Percentiles rank a stretch among this genome's conserved stretches.
Evolutionary conservation across 2,888 invertebrate genomes (phyloP).

Genomic region (Schizotus pectinicornis): DNA sequence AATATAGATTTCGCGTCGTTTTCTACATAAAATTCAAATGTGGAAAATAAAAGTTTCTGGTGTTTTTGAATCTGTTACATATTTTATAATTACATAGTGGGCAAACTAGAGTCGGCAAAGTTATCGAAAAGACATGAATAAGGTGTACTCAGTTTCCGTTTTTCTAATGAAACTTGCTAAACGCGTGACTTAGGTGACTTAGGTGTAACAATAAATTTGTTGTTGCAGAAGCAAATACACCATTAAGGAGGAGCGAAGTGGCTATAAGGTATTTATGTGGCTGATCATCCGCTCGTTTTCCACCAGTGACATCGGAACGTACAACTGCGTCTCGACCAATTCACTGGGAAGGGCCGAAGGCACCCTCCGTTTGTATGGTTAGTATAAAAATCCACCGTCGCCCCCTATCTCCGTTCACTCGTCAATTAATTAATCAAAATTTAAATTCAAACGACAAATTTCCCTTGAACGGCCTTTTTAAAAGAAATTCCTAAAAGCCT

Average conservation of each 20-base stretch:
- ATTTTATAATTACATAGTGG: too few species aligned
- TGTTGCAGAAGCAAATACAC: constrained; percentile 74
- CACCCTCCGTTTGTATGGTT: constrained; percentile 74
- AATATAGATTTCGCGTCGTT: too few species aligned
- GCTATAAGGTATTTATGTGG: constrained; percentile 80
- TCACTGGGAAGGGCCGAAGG: constrained; percentile 80
- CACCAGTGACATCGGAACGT: constrained; percentile 65
- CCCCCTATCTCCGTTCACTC: not conserved
- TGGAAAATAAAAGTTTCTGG: constrained; percentile 9
- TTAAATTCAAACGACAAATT: too few species aligned
- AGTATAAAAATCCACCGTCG: constrained; percentile 42
- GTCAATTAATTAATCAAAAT: too few species aligned
- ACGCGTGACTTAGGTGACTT: constrained; percentile 1
- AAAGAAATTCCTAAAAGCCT: too few species aligned
- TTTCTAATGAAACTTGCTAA: not conserved
- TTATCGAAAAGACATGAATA: too few species aligned
- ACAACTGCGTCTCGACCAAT: constrained; percentile 77
- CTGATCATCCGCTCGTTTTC: constrained; percentile 65
- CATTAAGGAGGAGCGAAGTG: constrained; percentile 72
- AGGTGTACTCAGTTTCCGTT: not conserved
- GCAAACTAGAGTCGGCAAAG: not conserved
- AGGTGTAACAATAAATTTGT: constrained; percentile 4
- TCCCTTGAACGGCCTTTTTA: too few species aligned
- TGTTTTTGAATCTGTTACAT: too few species aligned
- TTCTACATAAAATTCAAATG: constrained; percentile 1